Conservation (phyloP, 64 coral and sea anemone genomes). For the Dendrophyllia cribrosa region DNA sequence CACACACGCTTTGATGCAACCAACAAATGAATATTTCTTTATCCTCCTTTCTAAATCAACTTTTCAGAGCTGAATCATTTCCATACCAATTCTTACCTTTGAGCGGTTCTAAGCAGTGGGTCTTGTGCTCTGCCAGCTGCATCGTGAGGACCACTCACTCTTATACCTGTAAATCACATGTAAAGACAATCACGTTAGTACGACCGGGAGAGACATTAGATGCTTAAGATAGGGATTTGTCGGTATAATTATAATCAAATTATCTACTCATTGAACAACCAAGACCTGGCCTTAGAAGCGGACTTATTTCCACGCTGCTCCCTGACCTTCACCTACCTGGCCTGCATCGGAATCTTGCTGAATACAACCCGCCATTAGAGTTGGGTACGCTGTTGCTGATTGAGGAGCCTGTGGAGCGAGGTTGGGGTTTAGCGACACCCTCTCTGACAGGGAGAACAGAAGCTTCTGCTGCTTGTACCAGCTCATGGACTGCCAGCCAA, state of each 20-base stretch:
- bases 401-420: constrained; percentile 80
- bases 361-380: constrained; percentile 60
- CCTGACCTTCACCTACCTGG: constrained; percentile 56
- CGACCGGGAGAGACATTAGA: too few relatives aligned
- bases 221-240: too few relatives aligned
- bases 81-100: constrained; percentile 41
- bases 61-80: not conserved
- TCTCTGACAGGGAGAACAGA: constrained; percentile 89
- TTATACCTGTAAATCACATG: constrained; percentile 65
- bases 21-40: too few relatives aligned
- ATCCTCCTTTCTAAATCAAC: too few relatives aligned
- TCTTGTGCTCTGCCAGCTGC: constrained; percentile 19
- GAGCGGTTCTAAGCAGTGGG: constrained; percentile 69
- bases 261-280: too few relatives aligned
- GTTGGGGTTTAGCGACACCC: constrained; percentile 92
- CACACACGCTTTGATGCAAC: too few relatives aligned
- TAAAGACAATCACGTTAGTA: too few relatives aligned
- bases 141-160: constrained; percentile 83
- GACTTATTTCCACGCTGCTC: too few relatives aligned
- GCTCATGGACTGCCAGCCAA: constrained; percentile 79
- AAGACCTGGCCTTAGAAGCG: too few relatives aligned
- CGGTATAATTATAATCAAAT: too few relatives aligned
- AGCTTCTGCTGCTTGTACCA: constrained; percentile 85
- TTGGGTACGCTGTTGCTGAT: constrained; percentile 76
- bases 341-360: constrained; percentile 57